phyloP scores from a whole-genome alignment of 2,113 vertebrate genomes.

The Menura novaehollandiae region DNA sequence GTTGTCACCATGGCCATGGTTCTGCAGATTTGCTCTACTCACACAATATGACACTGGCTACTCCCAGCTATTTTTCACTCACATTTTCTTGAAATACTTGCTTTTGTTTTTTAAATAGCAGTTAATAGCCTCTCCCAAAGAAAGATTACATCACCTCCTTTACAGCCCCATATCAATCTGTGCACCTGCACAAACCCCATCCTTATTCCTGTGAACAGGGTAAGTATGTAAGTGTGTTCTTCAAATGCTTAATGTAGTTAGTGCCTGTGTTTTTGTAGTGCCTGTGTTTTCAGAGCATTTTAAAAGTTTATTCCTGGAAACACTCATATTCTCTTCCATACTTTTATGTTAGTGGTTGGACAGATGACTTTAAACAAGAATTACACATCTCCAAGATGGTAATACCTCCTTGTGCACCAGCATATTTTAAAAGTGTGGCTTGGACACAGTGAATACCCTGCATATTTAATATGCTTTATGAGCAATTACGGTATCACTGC shows the following conservation, averaged over 20 bases:
- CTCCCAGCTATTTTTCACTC: not conserved
- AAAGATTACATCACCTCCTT: not conserved
- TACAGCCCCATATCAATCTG: fast-evolving
- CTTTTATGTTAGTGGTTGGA: not conserved
- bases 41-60: not conserved
- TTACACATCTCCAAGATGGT: not conserved
- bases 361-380: not conserved
- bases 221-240: not conserved
- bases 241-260: not conserved
- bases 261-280: not conserved
- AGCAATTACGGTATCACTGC: not conserved
- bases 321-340: not conserved
- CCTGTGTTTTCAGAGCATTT: not conserved
- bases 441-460: not conserved
- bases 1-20: not conserved
- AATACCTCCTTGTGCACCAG: not conserved
- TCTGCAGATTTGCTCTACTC: not conserved
- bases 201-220: not conserved
- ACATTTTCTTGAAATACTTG: not conserved
- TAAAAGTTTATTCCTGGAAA: not conserved
- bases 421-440: not conserved
- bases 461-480: not conserved
- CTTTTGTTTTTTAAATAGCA: not conserved
- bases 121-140: not conserved
- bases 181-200: not conserved